Percentiles rank a stretch among this genome's conserved stretches.
These are phyloP conservation scores for Vulpes ferrilata DNA, from an alignment of 2,113 vertebrate species.

Conservation along the genomic window DNA sequence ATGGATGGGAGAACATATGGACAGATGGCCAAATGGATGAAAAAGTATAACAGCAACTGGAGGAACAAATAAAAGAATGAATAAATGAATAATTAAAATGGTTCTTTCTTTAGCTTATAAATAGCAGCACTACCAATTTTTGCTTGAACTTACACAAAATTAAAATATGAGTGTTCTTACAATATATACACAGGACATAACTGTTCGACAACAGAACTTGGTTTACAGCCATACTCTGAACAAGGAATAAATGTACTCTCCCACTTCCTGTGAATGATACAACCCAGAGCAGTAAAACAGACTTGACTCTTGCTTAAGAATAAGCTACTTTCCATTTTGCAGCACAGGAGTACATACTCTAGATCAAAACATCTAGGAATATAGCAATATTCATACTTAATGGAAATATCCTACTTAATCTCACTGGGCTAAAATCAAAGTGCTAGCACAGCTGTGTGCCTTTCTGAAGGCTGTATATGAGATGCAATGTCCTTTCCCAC, in stretches of 20 bases:
- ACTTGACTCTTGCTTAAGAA: neutral
- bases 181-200: neutral
- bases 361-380: neutral
- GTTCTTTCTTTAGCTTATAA: constrained; percentile 13
- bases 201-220: neutral
- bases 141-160: constrained; percentile 12
- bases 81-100: constrained; percentile 6
- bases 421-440: neutral
- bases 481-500: neutral
- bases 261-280: neutral
- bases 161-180: neutral
- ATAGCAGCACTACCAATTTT: neutral
- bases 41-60: neutral
- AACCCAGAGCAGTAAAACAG: neutral
- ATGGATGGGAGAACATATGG: neutral
- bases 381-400: neutral
- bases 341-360: neutral
- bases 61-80: constrained; percentile 23
- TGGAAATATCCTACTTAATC: neutral
- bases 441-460: neutral
- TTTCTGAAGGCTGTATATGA: neutral
- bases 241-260: neutral
- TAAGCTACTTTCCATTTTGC: neutral
- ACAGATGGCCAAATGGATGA: neutral
- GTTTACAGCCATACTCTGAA: neutral